phyloP scores from a whole-genome alignment of 2,797 vertebrate genomes.

The Gobionotothen gibberifrons region DNA sequence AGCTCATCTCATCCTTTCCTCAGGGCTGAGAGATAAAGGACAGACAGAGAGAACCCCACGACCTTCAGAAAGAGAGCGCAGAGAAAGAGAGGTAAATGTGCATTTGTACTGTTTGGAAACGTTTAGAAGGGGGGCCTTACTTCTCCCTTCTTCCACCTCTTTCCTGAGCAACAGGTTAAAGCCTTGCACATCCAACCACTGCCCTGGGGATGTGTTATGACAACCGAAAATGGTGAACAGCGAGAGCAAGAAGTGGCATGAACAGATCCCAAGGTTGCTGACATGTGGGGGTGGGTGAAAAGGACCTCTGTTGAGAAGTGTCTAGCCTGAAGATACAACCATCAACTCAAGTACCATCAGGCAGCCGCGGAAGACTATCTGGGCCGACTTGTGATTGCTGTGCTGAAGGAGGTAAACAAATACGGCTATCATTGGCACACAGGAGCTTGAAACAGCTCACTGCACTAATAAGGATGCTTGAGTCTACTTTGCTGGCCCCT shows the following conservation, averaged over 20 bases:
- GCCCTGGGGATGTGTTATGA: slow-evolving; percentile 83
- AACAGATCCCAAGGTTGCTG: slow-evolving; percentile 77
- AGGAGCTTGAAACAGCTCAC: slow-evolving; percentile 52
- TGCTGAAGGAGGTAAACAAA: slow-evolving; percentile 74
- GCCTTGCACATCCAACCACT: slow-evolving; percentile 65
- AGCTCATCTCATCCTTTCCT: slow-evolving; percentile 80
- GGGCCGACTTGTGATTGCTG: slow-evolving; percentile 57
- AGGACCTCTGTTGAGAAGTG: slow-evolving; percentile 80
- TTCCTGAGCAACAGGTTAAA: slow-evolving; percentile 64
- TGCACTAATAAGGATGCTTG: slow-evolving; percentile 48
- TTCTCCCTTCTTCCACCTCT: slow-evolving; percentile 35
- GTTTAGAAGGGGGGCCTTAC: slow-evolving; percentile 52
- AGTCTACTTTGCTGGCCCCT: slow-evolving; percentile 14
- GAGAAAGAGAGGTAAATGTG: slow-evolving; percentile 44
- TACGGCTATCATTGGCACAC: slow-evolving; percentile 56
- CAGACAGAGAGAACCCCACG: slow-evolving; percentile 49
- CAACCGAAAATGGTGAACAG: slow-evolving; percentile 79
- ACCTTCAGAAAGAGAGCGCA: slow-evolving; percentile 11
- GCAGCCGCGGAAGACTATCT: slow-evolving; percentile 70
- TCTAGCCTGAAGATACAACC: slow-evolving; percentile 83
- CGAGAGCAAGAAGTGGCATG: slow-evolving; percentile 86
- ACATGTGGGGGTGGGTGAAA: slow-evolving; percentile 75
- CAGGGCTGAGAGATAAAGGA: slow-evolving; percentile 82
- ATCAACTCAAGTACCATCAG: slow-evolving; percentile 80
- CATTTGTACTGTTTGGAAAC: slow-evolving; percentile 46